phyloP scores from a whole-genome alignment of 1,140 invertebrate species.

The Aphis gossypii region DNA sequence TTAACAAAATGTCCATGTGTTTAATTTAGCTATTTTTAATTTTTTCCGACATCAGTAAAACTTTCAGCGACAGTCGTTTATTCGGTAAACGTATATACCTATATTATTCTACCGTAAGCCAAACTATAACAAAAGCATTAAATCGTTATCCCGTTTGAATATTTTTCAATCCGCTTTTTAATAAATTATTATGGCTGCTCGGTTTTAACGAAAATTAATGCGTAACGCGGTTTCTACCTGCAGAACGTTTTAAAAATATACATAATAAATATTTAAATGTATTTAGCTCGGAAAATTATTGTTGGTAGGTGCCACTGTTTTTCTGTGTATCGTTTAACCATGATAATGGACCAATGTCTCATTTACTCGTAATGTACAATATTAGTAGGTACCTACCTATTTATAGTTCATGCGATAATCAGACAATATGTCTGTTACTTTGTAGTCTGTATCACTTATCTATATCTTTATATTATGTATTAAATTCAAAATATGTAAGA shows the following conservation, averaged over 20 bases:
- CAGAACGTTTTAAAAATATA: not conserved
- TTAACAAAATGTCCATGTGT: not conserved
- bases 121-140: not conserved
- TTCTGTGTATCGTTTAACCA: not conserved
- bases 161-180: no score
- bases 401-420: not conserved
- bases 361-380: not conserved
- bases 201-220: not conserved
- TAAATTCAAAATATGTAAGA: not conserved
- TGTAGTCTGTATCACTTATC: not conserved
- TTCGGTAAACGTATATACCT: not conserved
- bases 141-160: not conserved
- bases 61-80: not conserved
- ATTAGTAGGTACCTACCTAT: no score
- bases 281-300: not conserved
- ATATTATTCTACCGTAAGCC: not conserved
- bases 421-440: not conserved
- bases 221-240: not conserved
- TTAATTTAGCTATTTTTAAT: not conserved
- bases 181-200: no score
- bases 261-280: not conserved
- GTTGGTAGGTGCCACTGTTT: not conserved
- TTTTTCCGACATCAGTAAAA: not conserved
- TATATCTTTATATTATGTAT: not conserved
- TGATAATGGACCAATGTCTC: not conserved